Evolutionary conservation across 2,797 vertebrate species (phyloP).

Genomic region (Capromys pilorides): DNA sequence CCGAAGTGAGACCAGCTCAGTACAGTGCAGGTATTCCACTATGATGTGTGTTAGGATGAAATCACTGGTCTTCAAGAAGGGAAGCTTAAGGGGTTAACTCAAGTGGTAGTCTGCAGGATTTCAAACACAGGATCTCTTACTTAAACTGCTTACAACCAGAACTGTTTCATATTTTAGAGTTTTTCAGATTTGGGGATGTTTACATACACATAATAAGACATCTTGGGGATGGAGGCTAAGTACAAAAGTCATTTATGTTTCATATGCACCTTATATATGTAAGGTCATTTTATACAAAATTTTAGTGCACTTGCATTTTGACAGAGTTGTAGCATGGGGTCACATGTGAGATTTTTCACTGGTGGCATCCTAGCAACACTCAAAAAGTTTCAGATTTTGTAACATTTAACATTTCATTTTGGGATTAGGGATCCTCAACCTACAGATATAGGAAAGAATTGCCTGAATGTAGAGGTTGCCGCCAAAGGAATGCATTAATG

Average conservation of each 20-base stretch:
- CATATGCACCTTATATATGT: too few species aligned
- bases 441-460: not conserved
- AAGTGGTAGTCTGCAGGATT: not conserved
- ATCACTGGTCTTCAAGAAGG: not conserved
- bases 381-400: not conserved
- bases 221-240: not conserved
- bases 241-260: not conserved
- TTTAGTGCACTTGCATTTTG: not conserved
- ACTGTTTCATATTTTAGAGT: not conserved
- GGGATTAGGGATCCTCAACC: not conserved
- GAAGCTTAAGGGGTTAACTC: not conserved
- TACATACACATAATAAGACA: not conserved
- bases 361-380: not conserved
- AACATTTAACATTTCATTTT: not conserved
- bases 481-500: not conserved
- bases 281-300: not conserved
- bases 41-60: not conserved
- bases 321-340: not conserved
- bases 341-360: not conserved
- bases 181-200: not conserved
- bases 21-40: not conserved
- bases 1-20: not conserved
- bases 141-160: not conserved
- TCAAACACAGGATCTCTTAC: not conserved
- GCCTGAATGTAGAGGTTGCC: not conserved